Base-by-base conservation (phyloP, 2,888 invertebrate genomes). In the Chalcosyrphus nemorum region DNA sequence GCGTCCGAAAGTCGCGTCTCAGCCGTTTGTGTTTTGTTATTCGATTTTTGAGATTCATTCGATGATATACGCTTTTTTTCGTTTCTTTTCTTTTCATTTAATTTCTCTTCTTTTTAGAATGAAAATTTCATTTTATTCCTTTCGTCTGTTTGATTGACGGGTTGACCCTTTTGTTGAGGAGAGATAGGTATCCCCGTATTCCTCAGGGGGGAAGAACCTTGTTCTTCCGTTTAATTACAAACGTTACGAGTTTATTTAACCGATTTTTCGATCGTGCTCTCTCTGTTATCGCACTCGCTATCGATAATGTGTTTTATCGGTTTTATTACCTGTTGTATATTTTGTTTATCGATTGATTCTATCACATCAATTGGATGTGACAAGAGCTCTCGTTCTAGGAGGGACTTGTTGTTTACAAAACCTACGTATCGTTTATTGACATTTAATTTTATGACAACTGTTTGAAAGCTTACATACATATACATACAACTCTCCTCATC, bases 1-100 rank as follows among this genome's bases (percentile, higher is more conserved):
- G 84, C 84, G 84, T 84, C 84, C 70, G 27, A 63, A 3, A 84
- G 84, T 80, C 84, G 84, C 84, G 84, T 75, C 84, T 75, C 74
- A 57, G 43, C 52, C 66, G 54, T 38, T 63, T 45, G 52, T 74
- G n/a, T n/a, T n/a, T n/a, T 70, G 35, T 80, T 78, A 63, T 78
- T 78, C 78, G 74, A 84, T 74, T 84, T 77, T 61, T 41, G 52
- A 74, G 78, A 84, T 78, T 84, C 78, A 70, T 74, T 74, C 27
- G 50, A 78, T 84, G 82, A 84, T 84, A 72, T 74, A 78, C 32
- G 4, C 0, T 59, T 76, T 66, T 13, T 57, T 7, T 41, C 27
- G 9, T 52, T 24, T 2, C 21, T 11, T 5, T n/a, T 24, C 4
- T 47, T 59, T 47, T 63, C 63, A 38, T 63, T 47, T 41, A 54